A percentile compares a stretch with the other conserved stretches of the same genome.
Conservation (phyloP, 2,797 vertebrate species). For the Hipposideros larvatus region DNA sequence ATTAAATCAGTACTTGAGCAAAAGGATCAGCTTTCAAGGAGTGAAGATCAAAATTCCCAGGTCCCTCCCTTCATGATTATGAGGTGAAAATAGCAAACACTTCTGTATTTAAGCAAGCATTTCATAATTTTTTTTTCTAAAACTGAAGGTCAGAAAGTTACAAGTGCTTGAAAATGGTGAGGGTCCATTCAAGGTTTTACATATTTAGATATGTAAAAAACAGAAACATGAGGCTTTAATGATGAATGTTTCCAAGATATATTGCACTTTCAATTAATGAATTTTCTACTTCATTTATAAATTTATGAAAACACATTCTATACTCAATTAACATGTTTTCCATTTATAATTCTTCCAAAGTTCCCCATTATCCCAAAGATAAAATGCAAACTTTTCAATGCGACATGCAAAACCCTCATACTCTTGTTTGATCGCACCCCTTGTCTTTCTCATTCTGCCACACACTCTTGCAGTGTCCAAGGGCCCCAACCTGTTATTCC, state of each 20-base stretch:
- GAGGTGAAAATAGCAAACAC: neutral
- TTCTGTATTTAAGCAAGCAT: neutral
- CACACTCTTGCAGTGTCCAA: neutral
- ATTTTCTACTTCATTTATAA: constrained; percentile 29
- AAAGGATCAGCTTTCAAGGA: neutral
- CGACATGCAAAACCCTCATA: neutral
- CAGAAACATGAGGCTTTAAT: neutral
- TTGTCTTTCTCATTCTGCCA: neutral
- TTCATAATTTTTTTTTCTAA: neutral
- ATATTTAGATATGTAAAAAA: neutral
- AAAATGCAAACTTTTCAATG: neutral
- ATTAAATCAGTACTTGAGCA: neutral
- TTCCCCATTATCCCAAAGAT: neutral
- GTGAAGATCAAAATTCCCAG: neutral
- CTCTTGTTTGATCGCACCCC: neutral
- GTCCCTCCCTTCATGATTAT: neutral
- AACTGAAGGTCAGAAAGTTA: neutral
- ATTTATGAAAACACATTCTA: neutral
- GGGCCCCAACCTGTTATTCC: neutral
- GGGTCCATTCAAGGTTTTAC: neutral
- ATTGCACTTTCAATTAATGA: neutral
- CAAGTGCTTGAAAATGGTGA: neutral
- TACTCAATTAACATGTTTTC: neutral
- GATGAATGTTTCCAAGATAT: neutral
- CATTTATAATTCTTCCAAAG: neutral